phyloP scores from a whole-genome alignment of 1,140 invertebrate species.

The Tetragnatha versicolor region DNA sequence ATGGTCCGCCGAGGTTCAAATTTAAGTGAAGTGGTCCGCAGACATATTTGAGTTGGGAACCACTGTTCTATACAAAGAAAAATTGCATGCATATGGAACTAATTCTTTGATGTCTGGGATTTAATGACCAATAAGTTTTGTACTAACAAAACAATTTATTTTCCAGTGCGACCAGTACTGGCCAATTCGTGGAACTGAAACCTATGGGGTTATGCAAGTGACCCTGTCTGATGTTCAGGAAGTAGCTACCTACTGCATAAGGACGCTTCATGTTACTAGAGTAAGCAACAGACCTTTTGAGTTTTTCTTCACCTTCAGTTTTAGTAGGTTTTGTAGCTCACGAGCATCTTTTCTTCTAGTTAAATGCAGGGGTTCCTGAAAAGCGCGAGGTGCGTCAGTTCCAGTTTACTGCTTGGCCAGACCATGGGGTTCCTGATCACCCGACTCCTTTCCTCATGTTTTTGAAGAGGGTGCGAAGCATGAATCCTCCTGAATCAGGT shows the following conservation, averaged over 20 bases:
- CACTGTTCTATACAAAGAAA: too few relatives aligned
- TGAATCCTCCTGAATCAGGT: conserved; percentile 88
- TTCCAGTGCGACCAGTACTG: conserved; percentile 92
- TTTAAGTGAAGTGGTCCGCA: too few relatives aligned
- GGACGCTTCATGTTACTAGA: conserved; percentile 88
- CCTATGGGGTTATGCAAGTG: conserved; percentile 92
- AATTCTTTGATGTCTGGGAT: too few relatives aligned
- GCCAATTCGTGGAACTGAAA: conserved; percentile 90
- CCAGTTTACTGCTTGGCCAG: conserved; percentile 99
- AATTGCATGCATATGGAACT: too few relatives aligned
- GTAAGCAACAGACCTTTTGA: conserved; percentile 15
- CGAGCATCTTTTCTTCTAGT: background rate
- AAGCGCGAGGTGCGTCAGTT: conserved; percentile 94
- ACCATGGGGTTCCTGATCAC: conserved; percentile 96
- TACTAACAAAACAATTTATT: too few relatives aligned
- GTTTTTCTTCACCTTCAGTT: background rate
- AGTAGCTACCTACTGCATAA: conserved; percentile 95
- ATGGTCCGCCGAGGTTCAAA: too few relatives aligned
- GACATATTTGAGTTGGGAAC: too few relatives aligned
- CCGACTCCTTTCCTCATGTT: conserved; percentile 98
- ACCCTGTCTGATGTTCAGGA: conserved; percentile 93
- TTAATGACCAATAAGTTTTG: too few relatives aligned
- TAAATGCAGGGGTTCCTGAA: conserved; percentile 65
- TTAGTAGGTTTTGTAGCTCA: background rate
- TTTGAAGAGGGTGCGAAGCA: conserved; percentile 84